Conservation (phyloP, 2,797 vertebrate genomes). For the Micrastur ruficollis region DNA sequence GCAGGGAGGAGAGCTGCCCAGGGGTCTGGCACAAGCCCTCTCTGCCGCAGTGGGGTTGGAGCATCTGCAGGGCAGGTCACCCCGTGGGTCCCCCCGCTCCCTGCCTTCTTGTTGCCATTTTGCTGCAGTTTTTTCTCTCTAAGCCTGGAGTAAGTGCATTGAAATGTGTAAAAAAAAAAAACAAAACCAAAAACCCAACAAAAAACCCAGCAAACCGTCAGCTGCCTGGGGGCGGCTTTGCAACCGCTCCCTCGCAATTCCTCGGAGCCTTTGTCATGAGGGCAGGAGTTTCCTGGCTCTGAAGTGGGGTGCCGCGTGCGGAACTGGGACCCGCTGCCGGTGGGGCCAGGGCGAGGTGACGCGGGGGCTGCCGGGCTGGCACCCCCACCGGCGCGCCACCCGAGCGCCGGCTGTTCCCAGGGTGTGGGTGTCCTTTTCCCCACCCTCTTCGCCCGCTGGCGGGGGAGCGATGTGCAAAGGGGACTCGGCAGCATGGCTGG, state of each 20-base stretch:
- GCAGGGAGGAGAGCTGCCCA: background rate
- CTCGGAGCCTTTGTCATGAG: rapidly evolving
- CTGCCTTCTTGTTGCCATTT: background rate
- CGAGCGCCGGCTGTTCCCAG: rapidly evolving
- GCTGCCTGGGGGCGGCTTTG: background rate
- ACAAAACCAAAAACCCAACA: background rate
- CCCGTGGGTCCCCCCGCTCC: rapidly evolving
- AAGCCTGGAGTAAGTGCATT: background rate
- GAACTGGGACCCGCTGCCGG: rapidly evolving
- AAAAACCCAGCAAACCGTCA: background rate
- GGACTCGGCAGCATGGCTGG: rapidly evolving
- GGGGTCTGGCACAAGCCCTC: background rate
- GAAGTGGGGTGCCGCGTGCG: background rate
- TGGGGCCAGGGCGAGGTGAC: background rate
- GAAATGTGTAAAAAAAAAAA: background rate
- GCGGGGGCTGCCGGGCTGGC: background rate
- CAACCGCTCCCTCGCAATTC: background rate
- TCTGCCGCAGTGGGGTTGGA: background rate
- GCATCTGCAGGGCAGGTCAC: background rate
- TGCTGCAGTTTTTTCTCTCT: background rate
- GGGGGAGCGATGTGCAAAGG: background rate
- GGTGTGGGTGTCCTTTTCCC: background rate
- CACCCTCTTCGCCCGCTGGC: rapidly evolving
- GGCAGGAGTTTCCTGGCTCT: background rate
- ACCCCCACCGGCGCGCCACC: rapidly evolving